Percentiles rank a stretch among this genome's conserved stretches.
These are phyloP conservation scores for Cheirogaleus medius DNA, from an alignment of 2,113 vertebrate genomes.

Conservation along the genomic window DNA sequence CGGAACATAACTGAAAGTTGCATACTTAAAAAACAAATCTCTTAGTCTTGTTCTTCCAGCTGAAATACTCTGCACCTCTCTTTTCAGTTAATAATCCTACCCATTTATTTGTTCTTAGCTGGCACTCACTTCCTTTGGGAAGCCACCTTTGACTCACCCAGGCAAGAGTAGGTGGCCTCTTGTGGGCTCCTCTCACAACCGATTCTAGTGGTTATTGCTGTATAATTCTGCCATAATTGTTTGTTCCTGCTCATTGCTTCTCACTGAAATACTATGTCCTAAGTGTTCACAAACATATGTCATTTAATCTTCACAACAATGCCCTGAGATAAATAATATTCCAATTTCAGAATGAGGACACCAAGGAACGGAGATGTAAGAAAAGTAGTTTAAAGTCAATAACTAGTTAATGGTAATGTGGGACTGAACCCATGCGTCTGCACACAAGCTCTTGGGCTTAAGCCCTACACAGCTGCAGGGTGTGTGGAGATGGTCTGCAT, in stretches of 20 bases:
- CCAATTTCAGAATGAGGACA: not conserved
- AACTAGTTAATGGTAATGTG: not conserved
- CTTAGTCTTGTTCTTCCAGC: not conserved
- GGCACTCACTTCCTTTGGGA: not conserved
- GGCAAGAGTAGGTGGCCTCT: not conserved
- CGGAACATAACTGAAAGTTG: not conserved
- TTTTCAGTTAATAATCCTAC: not conserved
- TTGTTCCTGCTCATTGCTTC: not conserved
- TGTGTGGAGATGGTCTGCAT: rapidly evolving
- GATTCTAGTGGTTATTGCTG: not conserved
- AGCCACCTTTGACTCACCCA: not conserved
- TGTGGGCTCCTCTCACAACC: not conserved
- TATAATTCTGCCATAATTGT: not conserved
- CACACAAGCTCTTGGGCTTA: no score
- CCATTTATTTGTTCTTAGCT: not conserved
- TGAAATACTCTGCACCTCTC: not conserved
- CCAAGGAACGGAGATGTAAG: not conserved
- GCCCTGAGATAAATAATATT: not conserved
- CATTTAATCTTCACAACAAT: not conserved
- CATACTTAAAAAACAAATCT: not conserved
- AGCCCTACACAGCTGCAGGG: rapidly evolving
- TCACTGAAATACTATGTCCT: not conserved
- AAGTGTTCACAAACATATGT: not conserved
- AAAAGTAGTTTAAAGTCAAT: not conserved
- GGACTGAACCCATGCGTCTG: not conserved